Evolutionary conservation across 1,140 invertebrate species (phyloP).

Genomic region (Gryllus bimaculatus): DNA sequence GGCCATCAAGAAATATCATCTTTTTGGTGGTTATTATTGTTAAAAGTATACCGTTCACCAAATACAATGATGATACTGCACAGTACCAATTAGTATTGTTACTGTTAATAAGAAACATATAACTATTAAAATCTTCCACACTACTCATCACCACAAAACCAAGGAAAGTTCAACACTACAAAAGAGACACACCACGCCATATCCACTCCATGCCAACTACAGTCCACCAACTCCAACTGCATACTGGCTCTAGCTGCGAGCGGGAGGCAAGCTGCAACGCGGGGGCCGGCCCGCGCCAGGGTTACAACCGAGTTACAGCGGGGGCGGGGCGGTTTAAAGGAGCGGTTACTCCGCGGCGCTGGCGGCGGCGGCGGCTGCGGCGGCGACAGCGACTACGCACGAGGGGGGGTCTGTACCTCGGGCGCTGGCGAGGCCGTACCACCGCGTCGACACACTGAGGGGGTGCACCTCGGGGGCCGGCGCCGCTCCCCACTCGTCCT

Average conservation of each 20-base stretch:
- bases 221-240: not conserved
- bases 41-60: not conserved
- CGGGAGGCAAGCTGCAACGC: not conserved
- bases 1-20: not conserved
- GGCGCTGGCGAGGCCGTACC: not conserved
- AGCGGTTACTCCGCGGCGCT: not conserved
- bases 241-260: not conserved
- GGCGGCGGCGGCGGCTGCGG: no score
- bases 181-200: not conserved
- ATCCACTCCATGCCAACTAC: not conserved
- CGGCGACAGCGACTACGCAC: no score
- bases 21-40: not conserved
- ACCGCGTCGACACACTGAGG: not conserved
- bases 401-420: not conserved
- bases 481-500: not conserved
- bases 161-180: not conserved
- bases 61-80: not conserved
- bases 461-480: not conserved
- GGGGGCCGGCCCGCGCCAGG: not conserved
- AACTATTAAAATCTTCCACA: not conserved
- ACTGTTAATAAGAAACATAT: not conserved
- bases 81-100: not conserved
- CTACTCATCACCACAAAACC: not conserved
- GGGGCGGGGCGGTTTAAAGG: not conserved
- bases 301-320: not conserved